Percentiles rank a stretch among this genome's conserved stretches.
Conservation (phyloP, 1,140 invertebrate species). For the Rhyacophila brunnea region DNA sequence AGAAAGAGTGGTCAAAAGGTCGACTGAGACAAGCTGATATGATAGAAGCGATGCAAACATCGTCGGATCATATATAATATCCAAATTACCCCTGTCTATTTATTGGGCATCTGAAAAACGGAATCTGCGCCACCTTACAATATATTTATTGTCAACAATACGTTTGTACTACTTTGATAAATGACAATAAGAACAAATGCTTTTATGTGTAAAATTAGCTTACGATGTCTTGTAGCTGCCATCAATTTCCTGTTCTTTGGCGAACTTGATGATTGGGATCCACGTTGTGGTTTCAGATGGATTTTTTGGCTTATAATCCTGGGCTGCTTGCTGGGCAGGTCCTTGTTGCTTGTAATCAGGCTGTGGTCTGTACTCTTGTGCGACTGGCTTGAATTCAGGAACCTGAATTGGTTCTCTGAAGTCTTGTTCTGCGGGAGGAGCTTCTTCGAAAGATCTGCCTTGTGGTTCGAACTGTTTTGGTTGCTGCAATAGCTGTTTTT, state of each 20-base stretch:
- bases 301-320: constrained; percentile 36
- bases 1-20: too few species aligned
- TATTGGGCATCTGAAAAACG: too few species aligned
- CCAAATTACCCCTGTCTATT: too few species aligned
- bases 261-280: constrained; percentile 76
- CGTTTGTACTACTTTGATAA: too few species aligned
- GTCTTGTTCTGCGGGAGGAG: constrained; percentile 46
- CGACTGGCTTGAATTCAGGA: constrained; percentile 38
- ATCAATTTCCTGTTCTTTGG: constrained; percentile 76
- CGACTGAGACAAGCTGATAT: too few species aligned
- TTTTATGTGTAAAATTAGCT: too few species aligned
- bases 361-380: constrained; percentile 40
- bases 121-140: too few species aligned
- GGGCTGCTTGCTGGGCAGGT: constrained; percentile 32
- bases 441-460: constrained; percentile 5
- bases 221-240: constrained; percentile 78
- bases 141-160: too few species aligned
- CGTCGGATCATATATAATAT: too few species aligned
- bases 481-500: constrained; percentile 37
- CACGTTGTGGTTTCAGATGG: constrained; percentile 61
- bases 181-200: too few species aligned
- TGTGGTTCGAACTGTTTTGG: constrained; percentile 32
- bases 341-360: constrained; percentile 24
- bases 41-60: too few species aligned
- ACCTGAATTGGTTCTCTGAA: constrained; percentile 37